Evolutionary conservation across 2,888 invertebrate genomes (phyloP).

Genomic region (Scelioninae gen. 1): DNA sequence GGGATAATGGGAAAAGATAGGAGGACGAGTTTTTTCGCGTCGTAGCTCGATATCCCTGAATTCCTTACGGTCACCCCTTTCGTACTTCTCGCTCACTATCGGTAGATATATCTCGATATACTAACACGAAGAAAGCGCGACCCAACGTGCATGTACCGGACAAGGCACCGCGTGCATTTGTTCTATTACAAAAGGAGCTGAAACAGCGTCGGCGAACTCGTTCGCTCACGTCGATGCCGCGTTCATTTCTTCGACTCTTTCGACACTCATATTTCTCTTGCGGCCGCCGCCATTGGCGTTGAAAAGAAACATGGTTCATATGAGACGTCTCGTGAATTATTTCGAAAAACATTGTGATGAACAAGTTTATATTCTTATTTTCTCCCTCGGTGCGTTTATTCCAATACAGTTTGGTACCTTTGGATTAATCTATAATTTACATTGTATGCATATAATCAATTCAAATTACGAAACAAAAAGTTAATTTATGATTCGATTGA

Average conservation of each 20-base stretch:
- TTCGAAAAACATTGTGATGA: constrained; percentile 37
- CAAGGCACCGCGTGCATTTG: constrained; percentile 81
- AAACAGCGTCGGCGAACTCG: constrained; percentile 76
- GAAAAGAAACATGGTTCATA: constrained; percentile 70
- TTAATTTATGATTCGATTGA: too few species aligned
- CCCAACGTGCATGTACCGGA: constrained; percentile 80
- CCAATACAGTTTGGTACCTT: neutral
- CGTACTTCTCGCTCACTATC: constrained; percentile 76
- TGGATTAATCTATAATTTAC: too few species aligned
- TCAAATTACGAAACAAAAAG: too few species aligned
- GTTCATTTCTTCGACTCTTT: constrained; percentile 76
- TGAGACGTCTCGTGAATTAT: constrained; percentile 59
- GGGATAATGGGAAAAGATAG: constrained; percentile 65
- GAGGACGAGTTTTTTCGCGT: constrained; percentile 59
- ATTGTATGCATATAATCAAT: too few species aligned
- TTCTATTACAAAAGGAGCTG: constrained; percentile 81
- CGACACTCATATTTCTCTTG: constrained; percentile 71
- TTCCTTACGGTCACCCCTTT: constrained; percentile 76
- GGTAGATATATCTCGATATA: constrained; percentile 74
- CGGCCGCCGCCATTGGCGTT: constrained; percentile 66
- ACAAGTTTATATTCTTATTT: constrained; percentile 27
- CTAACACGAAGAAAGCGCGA: constrained; percentile 71
- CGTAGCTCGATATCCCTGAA: constrained; percentile 64
- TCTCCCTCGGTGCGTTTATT: neutral
- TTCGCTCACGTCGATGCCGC: constrained; percentile 73